Base-by-base conservation (phyloP, 2,113 vertebrate genomes). In the Entelurus aequoreus region DNA sequence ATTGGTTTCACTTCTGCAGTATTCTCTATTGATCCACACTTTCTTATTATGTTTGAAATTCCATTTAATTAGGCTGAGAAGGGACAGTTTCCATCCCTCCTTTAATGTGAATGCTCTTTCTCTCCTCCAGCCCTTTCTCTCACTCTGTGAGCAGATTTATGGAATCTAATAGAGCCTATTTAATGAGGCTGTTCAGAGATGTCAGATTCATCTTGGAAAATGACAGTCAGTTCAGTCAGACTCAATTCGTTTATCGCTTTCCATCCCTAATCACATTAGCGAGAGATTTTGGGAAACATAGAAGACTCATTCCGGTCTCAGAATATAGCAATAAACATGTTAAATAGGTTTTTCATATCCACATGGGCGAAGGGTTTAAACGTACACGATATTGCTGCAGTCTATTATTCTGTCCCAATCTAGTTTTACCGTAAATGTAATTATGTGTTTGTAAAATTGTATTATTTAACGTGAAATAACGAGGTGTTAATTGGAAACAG, bases 161-260 rank as follows among this genome's bases (percentile, higher is more conserved):
- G 68, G 74, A 83, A 85, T 88, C 77, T 78, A 86, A 83, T 85
- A 72, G 74, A 86, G 79, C 58, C 47, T 15, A 48, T 74, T 74
- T 84, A 87, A 88, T 86, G 79, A 82, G 72, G 77, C 68, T 81
- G 78, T 68, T 73, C 63, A 0, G 49, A 74, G 69, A 82, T 74
- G 69, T 78, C 66, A 66, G 60, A 72, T 71, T 84, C 60, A 19
- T 84, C 68, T 58, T 48, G 62, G 46, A 66, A 71, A 40, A 61
- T 66, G 52, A 62, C 67, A 68, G 28, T 28, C 50, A 61, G 53
- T 62, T 68, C 75, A 52, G 67, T 65, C 59, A 56, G 51, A 72
- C 54, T 65, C 47, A 62, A 74, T 62, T 74, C 46, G 65, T 66
- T 63, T 53, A 49, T 66, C 58, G 55, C 60, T 66, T 74, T 48